Percentiles rank a stretch among this genome's conserved stretches.
Conservation (phyloP, 2,888 invertebrate species). For the Cetonia aurata region DNA sequence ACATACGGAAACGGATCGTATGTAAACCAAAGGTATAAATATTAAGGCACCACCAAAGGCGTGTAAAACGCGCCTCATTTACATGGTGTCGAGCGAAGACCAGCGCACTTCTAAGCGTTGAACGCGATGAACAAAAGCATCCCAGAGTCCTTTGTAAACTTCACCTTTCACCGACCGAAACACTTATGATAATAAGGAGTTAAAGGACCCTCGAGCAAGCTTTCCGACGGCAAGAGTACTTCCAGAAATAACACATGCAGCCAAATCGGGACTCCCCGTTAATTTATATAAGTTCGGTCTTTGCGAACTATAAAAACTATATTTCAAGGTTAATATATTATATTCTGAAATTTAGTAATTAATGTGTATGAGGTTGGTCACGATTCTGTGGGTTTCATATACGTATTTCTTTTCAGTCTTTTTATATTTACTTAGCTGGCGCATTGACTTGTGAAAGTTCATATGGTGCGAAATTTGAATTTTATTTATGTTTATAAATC, state of each 20-base stretch:
- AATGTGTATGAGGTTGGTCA: too few relatives aligned
- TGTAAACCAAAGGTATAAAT: conserved; percentile 30
- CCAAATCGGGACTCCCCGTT: conserved; percentile 11
- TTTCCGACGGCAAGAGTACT: background rate
- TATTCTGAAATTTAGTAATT: too few relatives aligned
- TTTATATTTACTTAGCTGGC: too few relatives aligned
- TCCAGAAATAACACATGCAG: background rate
- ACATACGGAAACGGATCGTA: background rate
- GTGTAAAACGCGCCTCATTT: conserved; percentile 24
- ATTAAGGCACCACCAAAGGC: conserved; percentile 18
- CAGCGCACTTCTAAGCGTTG: conserved; percentile 20
- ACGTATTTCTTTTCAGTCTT: too few relatives aligned
- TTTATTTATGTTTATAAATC: too few relatives aligned
- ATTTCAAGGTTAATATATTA: too few relatives aligned
- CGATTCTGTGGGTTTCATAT: too few relatives aligned
- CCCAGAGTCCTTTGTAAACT: conserved; percentile 31
- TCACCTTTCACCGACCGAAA: conserved; percentile 37
- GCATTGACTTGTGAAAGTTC: too few relatives aligned
- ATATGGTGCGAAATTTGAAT: too few relatives aligned
- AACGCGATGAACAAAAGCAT: conserved; percentile 30
- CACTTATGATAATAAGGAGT: conserved; percentile 37
- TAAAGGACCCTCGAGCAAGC: conserved; percentile 28
- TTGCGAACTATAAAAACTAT: too few relatives aligned
- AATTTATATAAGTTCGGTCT: too few relatives aligned
- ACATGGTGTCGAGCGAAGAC: conserved; percentile 22